Conservation (phyloP, 2,113 vertebrate genomes). For the Salvelinus namaycush region DNA sequence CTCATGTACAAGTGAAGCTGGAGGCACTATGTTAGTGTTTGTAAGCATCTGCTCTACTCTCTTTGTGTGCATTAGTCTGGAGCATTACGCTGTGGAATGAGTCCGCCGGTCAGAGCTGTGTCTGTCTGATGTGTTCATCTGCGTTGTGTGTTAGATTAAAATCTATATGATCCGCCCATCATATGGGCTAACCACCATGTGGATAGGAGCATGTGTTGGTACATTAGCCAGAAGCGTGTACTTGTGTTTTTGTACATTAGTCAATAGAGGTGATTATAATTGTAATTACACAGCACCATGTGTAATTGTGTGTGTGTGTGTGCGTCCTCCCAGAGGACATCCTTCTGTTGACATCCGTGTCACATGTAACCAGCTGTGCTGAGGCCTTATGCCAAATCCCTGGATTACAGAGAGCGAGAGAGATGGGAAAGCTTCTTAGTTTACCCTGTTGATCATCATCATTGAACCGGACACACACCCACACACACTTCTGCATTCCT, state of each 20-base stretch:
- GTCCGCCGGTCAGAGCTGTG: not conserved
- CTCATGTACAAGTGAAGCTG: not conserved
- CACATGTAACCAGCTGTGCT: constrained; percentile 48
- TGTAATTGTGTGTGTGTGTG: not conserved
- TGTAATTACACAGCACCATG: not conserved
- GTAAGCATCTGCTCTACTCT: not conserved
- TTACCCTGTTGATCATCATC: constrained; percentile 7
- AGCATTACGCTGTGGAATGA: not conserved
- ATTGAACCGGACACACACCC: not conserved
- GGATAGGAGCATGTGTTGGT: constrained; percentile 2
- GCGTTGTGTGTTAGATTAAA: not conserved
- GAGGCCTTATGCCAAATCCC: constrained; percentile 42
- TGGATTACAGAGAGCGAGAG: constrained; percentile 44
- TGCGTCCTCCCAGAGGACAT: constrained; percentile 23
- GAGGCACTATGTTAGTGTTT: not conserved
- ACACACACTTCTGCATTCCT: no score
- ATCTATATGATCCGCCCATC: no score
- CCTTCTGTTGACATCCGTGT: constrained; percentile 38
- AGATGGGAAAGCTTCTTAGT: constrained; percentile 28
- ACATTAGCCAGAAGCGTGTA: not conserved
- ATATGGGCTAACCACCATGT: not conserved
- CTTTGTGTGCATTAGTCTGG: not conserved
- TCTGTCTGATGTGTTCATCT: not conserved
- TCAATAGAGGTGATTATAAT: not conserved
- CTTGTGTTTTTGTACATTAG: not conserved